A percentile compares a stretch with the other conserved stretches of the same genome.
phyloP scores from a whole-genome alignment of 2,888 invertebrate genomes.

The Zhengitettix transpicula region DNA sequence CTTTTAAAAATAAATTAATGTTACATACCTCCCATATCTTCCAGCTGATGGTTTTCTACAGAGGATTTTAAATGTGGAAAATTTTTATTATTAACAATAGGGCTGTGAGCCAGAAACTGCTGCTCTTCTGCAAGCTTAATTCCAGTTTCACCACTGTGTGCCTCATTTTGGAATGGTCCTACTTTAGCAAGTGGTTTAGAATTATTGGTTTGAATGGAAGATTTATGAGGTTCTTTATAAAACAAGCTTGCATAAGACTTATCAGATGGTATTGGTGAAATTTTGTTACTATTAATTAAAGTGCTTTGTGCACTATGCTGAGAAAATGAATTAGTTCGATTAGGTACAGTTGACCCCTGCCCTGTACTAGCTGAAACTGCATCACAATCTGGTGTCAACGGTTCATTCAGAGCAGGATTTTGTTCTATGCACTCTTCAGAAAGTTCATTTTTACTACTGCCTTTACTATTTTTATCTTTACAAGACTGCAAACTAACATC shows the following conservation, averaged over 20 bases:
- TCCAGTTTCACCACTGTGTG: not conserved
- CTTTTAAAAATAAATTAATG: not conserved
- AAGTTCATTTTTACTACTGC: too few relatives aligned
- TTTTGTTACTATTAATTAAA: too few relatives aligned
- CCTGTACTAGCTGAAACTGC: too few relatives aligned
- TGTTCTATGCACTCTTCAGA: too few relatives aligned
- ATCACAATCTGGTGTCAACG: too few relatives aligned
- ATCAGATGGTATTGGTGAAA: slow-evolving; percentile 12
- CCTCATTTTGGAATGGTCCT: slow-evolving; percentile 5
- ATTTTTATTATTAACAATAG: not conserved
- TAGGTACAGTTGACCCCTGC: too few relatives aligned
- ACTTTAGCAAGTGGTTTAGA: slow-evolving; percentile 2
- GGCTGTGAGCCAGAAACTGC: not conserved
- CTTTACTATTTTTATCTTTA: too few relatives aligned
- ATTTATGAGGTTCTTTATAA: slow-evolving; percentile 13
- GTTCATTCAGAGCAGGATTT: too few relatives aligned
- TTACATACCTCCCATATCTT: slow-evolving; percentile 51
- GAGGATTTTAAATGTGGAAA: not conserved
- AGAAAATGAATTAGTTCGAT: too few relatives aligned
- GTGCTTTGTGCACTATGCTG: too few relatives aligned
- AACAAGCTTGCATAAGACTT: slow-evolving; percentile 26
- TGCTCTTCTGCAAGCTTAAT: not conserved
- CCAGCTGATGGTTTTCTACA: slow-evolving; percentile 46
- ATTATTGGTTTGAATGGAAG: not conserved
- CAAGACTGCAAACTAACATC: too few relatives aligned